Base-by-base conservation (phyloP, 2,888 invertebrate genomes). In the Agonopterix alstromeriana region DNA sequence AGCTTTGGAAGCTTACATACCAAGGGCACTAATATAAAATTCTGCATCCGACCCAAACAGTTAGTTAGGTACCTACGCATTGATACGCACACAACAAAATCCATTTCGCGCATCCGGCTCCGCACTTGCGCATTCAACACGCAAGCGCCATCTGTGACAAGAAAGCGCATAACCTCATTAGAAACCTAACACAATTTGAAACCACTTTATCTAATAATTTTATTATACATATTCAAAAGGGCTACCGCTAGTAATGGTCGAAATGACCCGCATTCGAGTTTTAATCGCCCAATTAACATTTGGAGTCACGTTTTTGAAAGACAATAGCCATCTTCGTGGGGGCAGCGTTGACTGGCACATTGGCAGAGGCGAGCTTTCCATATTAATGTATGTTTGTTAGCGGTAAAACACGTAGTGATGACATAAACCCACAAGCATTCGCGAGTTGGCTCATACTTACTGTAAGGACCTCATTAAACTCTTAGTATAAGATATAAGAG, bases 131-230 rank as follows among this genome's bases (percentile, higher is more conserved):
- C 85, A 87, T 85, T 83, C 85, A 78, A 67, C 67, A 53, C 79
- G 66, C 79, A 74, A 68, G 62, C 75, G 73, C 76, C 76, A 77
- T 74, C 82, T 88, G 87, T 87, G 88, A 87, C 87, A 85, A 82
- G 88, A 85, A 86, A 87, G 87, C 87, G 76, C 86, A 88, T 86
- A 86, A 85, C 87, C 88, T 84, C 82, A 88, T 88, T 87, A 87
- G 82, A 85, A 83, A 83, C 80, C 84, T 79, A 77, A 79, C 82
- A 80, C 79, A 82, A 86, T 87, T 84, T 85, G 84, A 83, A 72
- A 70, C 57, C 58, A 67, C 70, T 77, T 76, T 77, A 83, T 83
- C 83, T 83, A 87, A 86, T 88, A 88, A 87, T 87, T 78, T 86
- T 86, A 83, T 75, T 87, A 85, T 87, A 88, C 86, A 87, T 87